Base-by-base conservation (phyloP, 2,797 vertebrate genomes). In the Sparidentex hasta region DNA sequence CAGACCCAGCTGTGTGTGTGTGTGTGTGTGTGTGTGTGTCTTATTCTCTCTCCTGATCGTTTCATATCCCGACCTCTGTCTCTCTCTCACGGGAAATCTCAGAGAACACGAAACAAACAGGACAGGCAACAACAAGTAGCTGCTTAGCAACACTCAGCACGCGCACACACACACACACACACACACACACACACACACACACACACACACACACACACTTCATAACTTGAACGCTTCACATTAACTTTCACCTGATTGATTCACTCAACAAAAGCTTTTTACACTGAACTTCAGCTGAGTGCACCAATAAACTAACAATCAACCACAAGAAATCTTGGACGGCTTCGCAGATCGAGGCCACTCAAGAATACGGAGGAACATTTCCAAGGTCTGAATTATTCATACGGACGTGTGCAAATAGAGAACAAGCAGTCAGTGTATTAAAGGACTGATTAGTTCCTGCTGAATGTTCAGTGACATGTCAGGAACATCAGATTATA, bases 101-200 rank as follows among this genome's bases (percentile, higher is more conserved):
- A 51, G 21, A 52, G 51, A 51, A 41, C 25, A 71, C 20, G 61
- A 11, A 20, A 59, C 69, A 81, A 81, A 81, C 70, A 85, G 56
- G 17, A 63, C 78, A 73, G 56, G 59, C 65, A 86, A 87, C 71
- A 82, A 80, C 82, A 82, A 56, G 57, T 12, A 59, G 65, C 67
- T 76, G 76, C 80, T 55, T 81, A 71, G 85, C 79, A 84, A 83
- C 82, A 43, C n/a, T 67, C 25, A 51, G 14, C 12, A 11, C 27
- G 16, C 23, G 20, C 27, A 52, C 41, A 58, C 65, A 51, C 33
- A 65, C 47, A 44, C 65, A 65, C 21, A 65, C 23, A 25, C 51
- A 67, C 50, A 43, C 33, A 20, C 65, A 66, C 29, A 43, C 17
- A 16, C 47, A 47, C 44, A 66, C 17, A 71, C 46, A 47, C 46